Percentiles rank a stretch among this genome's conserved stretches.
phyloP scores from a whole-genome alignment of 2,113 vertebrate genomes.

The Micromys minutus region DNA sequence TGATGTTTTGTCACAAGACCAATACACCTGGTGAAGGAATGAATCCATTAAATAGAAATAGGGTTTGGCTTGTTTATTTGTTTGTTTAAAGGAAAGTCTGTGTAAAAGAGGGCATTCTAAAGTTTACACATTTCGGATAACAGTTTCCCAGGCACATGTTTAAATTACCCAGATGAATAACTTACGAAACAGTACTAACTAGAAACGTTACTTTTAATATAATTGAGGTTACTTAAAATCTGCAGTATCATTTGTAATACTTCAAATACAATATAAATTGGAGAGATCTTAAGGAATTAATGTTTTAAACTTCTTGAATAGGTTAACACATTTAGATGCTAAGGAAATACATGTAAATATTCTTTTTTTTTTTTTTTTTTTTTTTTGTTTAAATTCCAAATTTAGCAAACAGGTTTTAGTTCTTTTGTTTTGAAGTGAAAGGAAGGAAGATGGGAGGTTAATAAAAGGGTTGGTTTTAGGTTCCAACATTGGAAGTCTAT shows the following conservation, averaged over 20 bases:
- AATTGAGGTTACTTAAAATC: conserved; percentile 38
- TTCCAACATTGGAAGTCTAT: conserved; percentile 8
- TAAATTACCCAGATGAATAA: conserved; percentile 55
- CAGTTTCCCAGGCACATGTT: conserved; percentile 48
- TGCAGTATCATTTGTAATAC: conserved; percentile 52
- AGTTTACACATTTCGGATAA: conserved; percentile 52
- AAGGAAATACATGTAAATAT: conserved; percentile 36
- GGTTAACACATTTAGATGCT: conserved; percentile 50
- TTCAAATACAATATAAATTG: conserved; percentile 46
- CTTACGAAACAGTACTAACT: conserved; percentile 2
- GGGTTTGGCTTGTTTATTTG: neutral
- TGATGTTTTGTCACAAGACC: conserved; percentile 71
- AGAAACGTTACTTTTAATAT: conserved; percentile 48
- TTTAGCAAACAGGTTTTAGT: neutral
- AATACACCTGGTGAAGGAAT: conserved; percentile 82
- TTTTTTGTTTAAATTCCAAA: neutral
- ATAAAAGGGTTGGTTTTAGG: conserved; percentile 30
- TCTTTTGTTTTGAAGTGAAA: conserved; percentile 34
- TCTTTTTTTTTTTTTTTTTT: too few species aligned
- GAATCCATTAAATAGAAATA: conserved; percentile 75
- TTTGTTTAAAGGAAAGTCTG: conserved; percentile 51
- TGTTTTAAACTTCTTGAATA: conserved; percentile 45
- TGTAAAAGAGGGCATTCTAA: conserved; percentile 60
- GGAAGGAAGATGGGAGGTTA: conserved; percentile 19
- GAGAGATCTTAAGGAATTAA: conserved; percentile 52